A percentile compares a stretch with the other conserved stretches of the same genome.
Evolutionary conservation across 2,888 invertebrate species (phyloP).

Genomic region (Sminthurides aquaticus): DNA sequence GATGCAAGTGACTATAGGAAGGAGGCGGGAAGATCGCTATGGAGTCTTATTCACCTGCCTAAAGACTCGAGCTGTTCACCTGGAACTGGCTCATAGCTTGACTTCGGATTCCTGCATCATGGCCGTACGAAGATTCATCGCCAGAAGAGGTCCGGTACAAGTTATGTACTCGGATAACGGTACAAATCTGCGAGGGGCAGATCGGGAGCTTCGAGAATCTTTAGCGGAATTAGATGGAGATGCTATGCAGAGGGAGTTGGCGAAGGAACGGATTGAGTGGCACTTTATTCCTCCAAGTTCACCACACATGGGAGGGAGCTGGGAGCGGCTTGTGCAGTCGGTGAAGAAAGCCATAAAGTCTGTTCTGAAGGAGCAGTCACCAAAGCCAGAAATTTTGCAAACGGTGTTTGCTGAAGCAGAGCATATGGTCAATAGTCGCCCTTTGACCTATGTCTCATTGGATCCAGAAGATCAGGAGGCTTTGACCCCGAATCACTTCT

Average conservation of each 20-base stretch:
- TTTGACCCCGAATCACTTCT: slow-evolving; percentile 44
- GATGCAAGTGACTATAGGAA: slow-evolving; percentile 11
- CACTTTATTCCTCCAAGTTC: slow-evolving; percentile 9
- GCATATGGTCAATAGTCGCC: slow-evolving; percentile 41
- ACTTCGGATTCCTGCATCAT: slow-evolving; percentile 19
- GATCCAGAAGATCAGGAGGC: slow-evolving; percentile 39
- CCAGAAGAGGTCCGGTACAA: slow-evolving; percentile 44
- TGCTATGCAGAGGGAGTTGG: background rate
- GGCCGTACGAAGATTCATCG: slow-evolving; percentile 42
- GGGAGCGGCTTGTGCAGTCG: slow-evolving; percentile 17
- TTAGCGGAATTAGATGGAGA: slow-evolving; percentile 47
- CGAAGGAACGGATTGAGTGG: slow-evolving; percentile 13
- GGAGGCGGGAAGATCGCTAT: slow-evolving; percentile 20
- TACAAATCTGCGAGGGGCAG: slow-evolving; percentile 46
- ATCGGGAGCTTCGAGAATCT: slow-evolving; percentile 50
- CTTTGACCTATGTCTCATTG: slow-evolving; percentile 39
- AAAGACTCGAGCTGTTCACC: slow-evolving; percentile 19
- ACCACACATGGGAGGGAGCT: slow-evolving; percentile 19
- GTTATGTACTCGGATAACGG: slow-evolving; percentile 47
- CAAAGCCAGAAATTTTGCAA: slow-evolving; percentile 17
- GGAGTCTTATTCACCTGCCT: slow-evolving; percentile 23
- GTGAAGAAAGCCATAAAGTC: slow-evolving; percentile 16
- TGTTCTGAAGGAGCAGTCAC: slow-evolving; percentile 12
- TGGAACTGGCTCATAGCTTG: slow-evolving; percentile 13
- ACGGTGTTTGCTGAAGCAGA: slow-evolving; percentile 23